Percentiles rank a stretch among this genome's conserved stretches.
Conservation (phyloP, 2,113 vertebrate genomes). For the Pitta sordida region DNA sequence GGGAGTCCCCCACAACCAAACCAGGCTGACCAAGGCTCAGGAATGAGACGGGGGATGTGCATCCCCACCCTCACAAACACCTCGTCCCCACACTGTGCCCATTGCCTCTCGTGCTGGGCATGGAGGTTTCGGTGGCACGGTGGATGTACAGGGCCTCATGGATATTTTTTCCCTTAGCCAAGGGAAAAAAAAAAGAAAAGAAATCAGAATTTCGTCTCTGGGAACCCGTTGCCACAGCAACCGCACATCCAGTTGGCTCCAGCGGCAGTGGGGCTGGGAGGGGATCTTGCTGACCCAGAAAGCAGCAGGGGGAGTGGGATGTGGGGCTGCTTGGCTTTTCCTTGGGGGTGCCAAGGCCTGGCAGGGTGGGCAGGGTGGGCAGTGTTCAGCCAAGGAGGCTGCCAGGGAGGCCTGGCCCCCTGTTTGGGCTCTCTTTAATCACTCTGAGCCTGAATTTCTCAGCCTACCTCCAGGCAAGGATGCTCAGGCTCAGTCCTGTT, state of each 20-base stretch:
- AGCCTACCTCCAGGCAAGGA: neutral
- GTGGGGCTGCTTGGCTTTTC: neutral
- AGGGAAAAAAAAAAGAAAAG: neutral
- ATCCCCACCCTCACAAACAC: fast-evolving
- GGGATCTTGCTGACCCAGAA: slow-evolving; percentile 60
- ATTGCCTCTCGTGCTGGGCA: neutral
- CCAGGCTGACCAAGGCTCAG: fast-evolving
- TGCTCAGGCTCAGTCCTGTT: neutral
- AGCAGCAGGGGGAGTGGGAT: neutral
- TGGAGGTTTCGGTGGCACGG: fast-evolving
- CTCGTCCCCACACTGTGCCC: neutral
- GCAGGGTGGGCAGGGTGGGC: neutral
- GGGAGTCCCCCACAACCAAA: neutral
- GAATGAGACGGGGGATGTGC: fast-evolving
- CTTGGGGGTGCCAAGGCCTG: neutral
- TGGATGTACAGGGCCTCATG: neutral
- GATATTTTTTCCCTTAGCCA: neutral
- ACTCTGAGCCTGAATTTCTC: neutral
- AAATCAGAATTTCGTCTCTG: slow-evolving; percentile 40
- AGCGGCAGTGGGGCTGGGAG: slow-evolving; percentile 43
- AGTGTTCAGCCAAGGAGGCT: neutral
- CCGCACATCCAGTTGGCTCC: slow-evolving; percentile 39
- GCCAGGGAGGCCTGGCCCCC: fast-evolving
- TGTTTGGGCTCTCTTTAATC: neutral
- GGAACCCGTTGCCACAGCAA: slow-evolving; percentile 73